Percentiles rank a stretch among this genome's conserved stretches.
phyloP scores from a whole-genome alignment of 2,113 vertebrate genomes.

The Hippoglossus stenolepis region DNA sequence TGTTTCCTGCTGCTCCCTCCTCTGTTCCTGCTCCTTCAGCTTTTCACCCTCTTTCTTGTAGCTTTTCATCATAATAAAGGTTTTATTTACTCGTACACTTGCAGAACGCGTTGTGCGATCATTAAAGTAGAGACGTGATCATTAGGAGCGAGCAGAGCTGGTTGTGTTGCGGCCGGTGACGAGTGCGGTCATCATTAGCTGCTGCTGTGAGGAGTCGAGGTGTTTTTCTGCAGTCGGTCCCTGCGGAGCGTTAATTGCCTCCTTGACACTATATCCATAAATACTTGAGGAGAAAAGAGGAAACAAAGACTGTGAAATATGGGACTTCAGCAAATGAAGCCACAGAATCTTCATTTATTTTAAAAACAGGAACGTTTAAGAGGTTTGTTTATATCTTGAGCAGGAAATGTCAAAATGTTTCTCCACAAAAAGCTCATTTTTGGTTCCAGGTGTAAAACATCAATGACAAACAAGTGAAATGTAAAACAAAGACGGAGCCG shows the following conservation, averaged over 20 bases:
- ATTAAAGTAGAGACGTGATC: constrained; percentile 4
- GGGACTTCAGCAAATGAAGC: constrained; percentile 5
- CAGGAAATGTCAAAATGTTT: no score
- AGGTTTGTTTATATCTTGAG: no score
- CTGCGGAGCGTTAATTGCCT: constrained; percentile 64
- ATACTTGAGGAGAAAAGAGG: constrained; percentile 60
- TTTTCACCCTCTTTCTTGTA: no score
- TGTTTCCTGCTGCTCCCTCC: no score
- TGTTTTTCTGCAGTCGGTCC: constrained; percentile 38
- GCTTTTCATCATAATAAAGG: no score
- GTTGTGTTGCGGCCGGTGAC: background rate
- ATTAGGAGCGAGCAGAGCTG: background rate
- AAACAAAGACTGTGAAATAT: constrained; percentile 45
- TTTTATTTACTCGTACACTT: no score
- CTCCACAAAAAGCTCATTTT: no score
- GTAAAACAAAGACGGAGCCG: constrained; percentile 35
- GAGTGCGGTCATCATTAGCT: constrained; percentile 28
- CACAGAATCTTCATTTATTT: background rate
- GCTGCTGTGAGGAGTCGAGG: constrained; percentile 2
- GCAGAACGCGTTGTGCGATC: background rate
- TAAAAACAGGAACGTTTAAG: background rate
- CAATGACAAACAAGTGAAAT: background rate
- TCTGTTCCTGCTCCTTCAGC: no score
- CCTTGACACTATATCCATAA: constrained; percentile 60
- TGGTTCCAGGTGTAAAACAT: no score